A percentile compares a stretch with the other conserved stretches of the same genome.
Conservation (phyloP, 2,113 vertebrate species). For the Chinchilla lanigera region DNA sequence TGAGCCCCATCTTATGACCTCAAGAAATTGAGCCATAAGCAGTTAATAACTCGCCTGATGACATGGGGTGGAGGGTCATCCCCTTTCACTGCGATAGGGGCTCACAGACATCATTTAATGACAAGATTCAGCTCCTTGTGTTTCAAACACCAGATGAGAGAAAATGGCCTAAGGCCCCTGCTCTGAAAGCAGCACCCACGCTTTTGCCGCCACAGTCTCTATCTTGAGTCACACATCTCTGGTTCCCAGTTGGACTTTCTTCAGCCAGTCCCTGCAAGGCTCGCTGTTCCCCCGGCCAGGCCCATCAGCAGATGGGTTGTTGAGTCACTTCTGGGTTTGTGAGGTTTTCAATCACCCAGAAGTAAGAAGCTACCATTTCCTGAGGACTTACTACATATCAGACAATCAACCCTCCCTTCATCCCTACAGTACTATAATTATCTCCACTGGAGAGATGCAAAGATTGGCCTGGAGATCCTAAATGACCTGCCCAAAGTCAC, state of each 20-base stretch:
- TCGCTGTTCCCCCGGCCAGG: not conserved
- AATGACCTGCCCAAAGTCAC: not conserved
- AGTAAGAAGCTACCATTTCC: not conserved
- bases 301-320: not conserved
- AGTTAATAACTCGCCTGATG: not conserved
- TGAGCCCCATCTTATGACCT: not conserved
- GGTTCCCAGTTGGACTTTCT: not conserved
- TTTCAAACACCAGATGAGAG: not conserved
- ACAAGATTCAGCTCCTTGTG: not conserved
- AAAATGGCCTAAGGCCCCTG: not conserved
- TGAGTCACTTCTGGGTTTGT: not conserved
- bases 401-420: not conserved
- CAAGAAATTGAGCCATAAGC: not conserved
- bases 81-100: accelerated
- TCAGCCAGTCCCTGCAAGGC: not conserved
- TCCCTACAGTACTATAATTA: not conserved
- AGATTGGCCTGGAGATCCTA: not conserved
- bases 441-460: not conserved
- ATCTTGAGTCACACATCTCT: not conserved
- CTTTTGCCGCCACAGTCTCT: not conserved
- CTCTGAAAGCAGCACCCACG: not conserved
- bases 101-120: not conserved
- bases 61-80: not conserved
- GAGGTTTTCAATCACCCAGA: not conserved
- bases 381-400: not conserved